Evolutionary conservation across 2,113 vertebrate species (phyloP), one percentile per base, ranked within the genome.

Genomic region (Mirza zaza): DNA sequence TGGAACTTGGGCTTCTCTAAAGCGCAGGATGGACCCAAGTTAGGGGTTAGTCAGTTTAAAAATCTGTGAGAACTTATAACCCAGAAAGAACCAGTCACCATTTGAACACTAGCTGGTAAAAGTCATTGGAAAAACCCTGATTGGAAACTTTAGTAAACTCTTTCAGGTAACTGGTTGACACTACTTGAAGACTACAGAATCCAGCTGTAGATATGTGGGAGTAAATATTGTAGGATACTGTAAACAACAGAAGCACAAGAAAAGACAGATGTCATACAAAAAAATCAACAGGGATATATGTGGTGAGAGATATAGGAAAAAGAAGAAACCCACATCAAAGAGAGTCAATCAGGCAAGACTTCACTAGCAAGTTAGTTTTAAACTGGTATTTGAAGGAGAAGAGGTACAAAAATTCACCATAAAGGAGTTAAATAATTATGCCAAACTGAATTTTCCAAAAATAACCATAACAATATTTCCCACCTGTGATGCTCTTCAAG

Each of bases 31-130:
- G 4, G 25, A 83, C 17, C 25, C 57, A 11, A 27, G 18, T 73
- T n/a, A 87, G 63, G 39, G 32, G 34, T 63, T 36, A 52, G 36
- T 79, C 70, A 67, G 76, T 92, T 29, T 75, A 59, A 96, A 91
- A 73, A 95, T 61, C 0, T 45, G 15, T 13, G 13, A 91, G 76
- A 84, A 87, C 27, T 63, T 91, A 93, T 93, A 87, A 90, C 39
- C 25, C 92, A 59, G 9, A 90, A 29, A 87, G 73, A 97, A 93
- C 39, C 57, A 67, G n/a, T 91, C 57, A 84, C 80, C 61, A 70
- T 39, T 25, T 86, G 42, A 97, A 91, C 17, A 92, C 29, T 39
- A 70, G 90, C 5, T 3, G 2, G 71, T 45, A 29, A 52, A 85
- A 70, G 32, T 81, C 84, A 85, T 0, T 85, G 65, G 77, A 75